phyloP scores from a whole-genome alignment of 2,113 vertebrate species.

The Tetraodon nigroviridis region DNA sequence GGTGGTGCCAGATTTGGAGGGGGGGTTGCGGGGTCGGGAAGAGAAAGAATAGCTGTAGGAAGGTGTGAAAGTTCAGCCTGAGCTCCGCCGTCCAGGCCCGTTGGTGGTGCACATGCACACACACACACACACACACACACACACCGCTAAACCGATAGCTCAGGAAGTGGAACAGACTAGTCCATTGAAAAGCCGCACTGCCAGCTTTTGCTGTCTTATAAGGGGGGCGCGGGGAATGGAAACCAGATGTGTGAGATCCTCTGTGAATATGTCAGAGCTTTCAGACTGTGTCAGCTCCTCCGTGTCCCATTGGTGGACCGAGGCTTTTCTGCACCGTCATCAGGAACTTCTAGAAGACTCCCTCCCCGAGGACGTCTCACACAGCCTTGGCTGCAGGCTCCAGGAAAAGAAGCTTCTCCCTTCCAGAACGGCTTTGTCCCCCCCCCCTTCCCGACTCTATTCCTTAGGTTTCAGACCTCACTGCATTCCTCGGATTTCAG shows the following conservation, averaged over 20 bases:
- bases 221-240: slow-evolving; percentile 70
- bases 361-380: slow-evolving; percentile 47
- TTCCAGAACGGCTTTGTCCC: slow-evolving; percentile 34
- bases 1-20: slow-evolving; percentile 30
- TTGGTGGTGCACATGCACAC: slow-evolving; percentile 46
- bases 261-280: slow-evolving; percentile 72
- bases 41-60: slow-evolving; percentile 8
- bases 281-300: slow-evolving; percentile 68
- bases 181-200: slow-evolving; percentile 65
- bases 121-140: too few relatives aligned
- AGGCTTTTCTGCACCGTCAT: slow-evolving; percentile 66
- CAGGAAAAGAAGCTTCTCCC: slow-evolving; percentile 41
- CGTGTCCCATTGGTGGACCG: slow-evolving; percentile 56
- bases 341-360: slow-evolving; percentile 52
- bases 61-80: slow-evolving; percentile 19
- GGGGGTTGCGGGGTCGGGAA: background rate
- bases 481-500: slow-evolving; percentile 70
- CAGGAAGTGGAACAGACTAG: slow-evolving; percentile 69
- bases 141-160: slow-evolving; percentile 64
- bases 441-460: slow-evolving; percentile 21
- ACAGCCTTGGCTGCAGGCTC: slow-evolving; percentile 41
- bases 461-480: slow-evolving; percentile 63
- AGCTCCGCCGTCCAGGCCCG: slow-evolving; percentile 35
- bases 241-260: slow-evolving; percentile 73
- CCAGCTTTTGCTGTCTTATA: slow-evolving; percentile 65